Evolutionary conservation across 2,113 vertebrate species (phyloP).

Genomic region (Archocentrus centrarchus): DNA sequence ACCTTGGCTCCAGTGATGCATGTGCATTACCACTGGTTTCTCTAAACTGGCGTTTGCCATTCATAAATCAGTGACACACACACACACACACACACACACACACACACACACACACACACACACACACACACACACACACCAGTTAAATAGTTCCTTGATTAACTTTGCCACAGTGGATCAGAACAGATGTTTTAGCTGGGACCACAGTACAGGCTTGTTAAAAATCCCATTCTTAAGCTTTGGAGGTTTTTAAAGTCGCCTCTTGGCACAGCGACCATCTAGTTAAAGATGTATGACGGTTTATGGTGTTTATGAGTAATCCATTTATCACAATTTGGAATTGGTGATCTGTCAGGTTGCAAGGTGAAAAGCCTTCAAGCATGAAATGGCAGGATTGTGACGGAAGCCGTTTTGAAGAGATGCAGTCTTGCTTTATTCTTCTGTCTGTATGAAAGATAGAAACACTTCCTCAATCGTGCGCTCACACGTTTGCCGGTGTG

Average conservation of each 20-base stretch:
- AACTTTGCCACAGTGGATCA: constrained; percentile 60
- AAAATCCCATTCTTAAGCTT: constrained; percentile 18
- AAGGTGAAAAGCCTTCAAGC: not conserved
- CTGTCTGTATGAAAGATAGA: not conserved
- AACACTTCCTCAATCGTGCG: constrained; percentile 9
- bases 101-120: constrained; percentile 42
- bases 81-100: constrained; percentile 37
- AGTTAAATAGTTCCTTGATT: constrained; percentile 72
- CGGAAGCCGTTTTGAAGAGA: not conserved
- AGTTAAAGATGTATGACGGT: constrained; percentile 5
- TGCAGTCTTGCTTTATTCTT: not conserved
- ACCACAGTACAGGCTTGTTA: constrained; percentile 37
- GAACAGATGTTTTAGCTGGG: constrained; percentile 44
- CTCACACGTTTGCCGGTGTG: constrained; percentile 30
- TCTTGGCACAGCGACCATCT: not conserved
- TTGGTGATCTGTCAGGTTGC: constrained; percentile 4
- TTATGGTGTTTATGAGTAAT: constrained; percentile 32
- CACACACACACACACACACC: constrained; percentile 36
- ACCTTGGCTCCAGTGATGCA: constrained; percentile 47
- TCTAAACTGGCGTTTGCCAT: constrained; percentile 66
- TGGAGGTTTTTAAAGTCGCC: constrained; percentile 16
- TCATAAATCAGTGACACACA: constrained; percentile 73
- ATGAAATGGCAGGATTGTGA: constrained; percentile 5
- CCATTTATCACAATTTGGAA: constrained; percentile 16
- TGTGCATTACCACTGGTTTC: constrained; percentile 36